Base-by-base conservation (phyloP, 2,797 vertebrate species). In the Danio choprae region DNA sequence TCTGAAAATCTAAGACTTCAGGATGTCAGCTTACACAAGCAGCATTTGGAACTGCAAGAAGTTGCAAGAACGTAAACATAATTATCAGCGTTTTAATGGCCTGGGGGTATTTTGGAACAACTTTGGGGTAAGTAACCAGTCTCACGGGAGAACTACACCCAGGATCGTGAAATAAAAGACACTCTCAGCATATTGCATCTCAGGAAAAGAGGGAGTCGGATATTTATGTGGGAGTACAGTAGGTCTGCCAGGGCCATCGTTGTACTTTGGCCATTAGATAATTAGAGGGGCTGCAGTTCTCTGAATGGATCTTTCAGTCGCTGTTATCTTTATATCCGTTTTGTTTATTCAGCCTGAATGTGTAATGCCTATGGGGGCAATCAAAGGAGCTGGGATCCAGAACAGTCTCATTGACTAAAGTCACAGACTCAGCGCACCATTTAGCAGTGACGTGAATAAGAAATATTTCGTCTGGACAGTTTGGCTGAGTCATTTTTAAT, bases 301-400 rank as follows among this genome's bases (percentile, higher is more conserved):
- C 62, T 70, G 84, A 79, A 84, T 56, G 87, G 85, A 86, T 81
- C 75, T 74, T 80, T 84, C 79, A 84, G 78, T 88, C 78, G 82
- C 71, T 77, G 73, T 86, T 84, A 80, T 85, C 81, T 85, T 86
- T 81, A 82, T 74, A 78, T 76, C 59, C 6, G 55, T 81, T 76
- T 62, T 64, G 79, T 81, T 83, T 59, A 83, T 81, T 85, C 74
- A 67, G 40, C 67, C 72, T 71, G 84, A 90, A 88, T 86, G 77
- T 85, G 82, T 90, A 88, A 91, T 89, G 84, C 83, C 86, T 87
- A 80, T 85, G 89, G 88, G 85, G 74, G 81, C 80, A 85, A 79
- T 85, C 74, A 87, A 84, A 83, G 64, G 85, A 75, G 82, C 87
- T 87, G 88, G 89, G 84, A 82, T 82, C 85, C 58, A 77, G 79